Base-by-base conservation (phyloP, 2,797 vertebrate genomes). In the Gymnothorax reevesii region DNA sequence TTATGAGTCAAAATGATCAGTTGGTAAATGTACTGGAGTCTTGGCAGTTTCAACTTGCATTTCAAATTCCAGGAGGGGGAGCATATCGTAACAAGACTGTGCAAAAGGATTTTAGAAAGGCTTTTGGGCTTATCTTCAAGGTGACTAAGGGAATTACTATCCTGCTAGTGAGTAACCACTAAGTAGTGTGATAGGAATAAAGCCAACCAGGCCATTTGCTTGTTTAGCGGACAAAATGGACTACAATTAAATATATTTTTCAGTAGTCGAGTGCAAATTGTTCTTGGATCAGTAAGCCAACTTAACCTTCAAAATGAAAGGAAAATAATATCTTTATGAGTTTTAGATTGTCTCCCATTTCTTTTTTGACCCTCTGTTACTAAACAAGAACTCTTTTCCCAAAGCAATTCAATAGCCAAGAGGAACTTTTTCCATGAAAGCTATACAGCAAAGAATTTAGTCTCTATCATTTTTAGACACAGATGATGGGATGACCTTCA, bases 371-470 rank as follows among this genome's bases (percentile, higher is more conserved):
- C 64, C 57, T 52, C 82, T 57, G 54, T 42, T 27, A 49, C 84
- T 85, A 69, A 85, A 71, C 79, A 85, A 69, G 49, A 42, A 42
- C 84, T 0, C 42, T 82, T 55, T 79, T 80, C 25, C 10, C 57
- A 27, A 84, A 64, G 57, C 27, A 77, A 77, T 57, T 15, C 10
- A 17, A 71, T 27, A 71, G 52, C 80, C n/a, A 79, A 59, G 52
- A 75, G 52, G 82, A 62, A 2, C 49, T 59, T 84, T 62, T 75
- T 83, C 49, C 33, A 17, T 75, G 33, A 83, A 83, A 71, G 80
- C 59, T 84, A 83, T 77, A 87, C 84, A 84, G 59, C 49, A 80
- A 71, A 86, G 89, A 87, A 91, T 83, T 88, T 60, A 75, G 57
- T 87, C 55, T 71, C 69, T 57, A 83, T 69, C 60, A 13, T 55